Evolutionary conservation across 2,113 vertebrate species (phyloP).

Genomic region (Thinocorus orbignyianus): DNA sequence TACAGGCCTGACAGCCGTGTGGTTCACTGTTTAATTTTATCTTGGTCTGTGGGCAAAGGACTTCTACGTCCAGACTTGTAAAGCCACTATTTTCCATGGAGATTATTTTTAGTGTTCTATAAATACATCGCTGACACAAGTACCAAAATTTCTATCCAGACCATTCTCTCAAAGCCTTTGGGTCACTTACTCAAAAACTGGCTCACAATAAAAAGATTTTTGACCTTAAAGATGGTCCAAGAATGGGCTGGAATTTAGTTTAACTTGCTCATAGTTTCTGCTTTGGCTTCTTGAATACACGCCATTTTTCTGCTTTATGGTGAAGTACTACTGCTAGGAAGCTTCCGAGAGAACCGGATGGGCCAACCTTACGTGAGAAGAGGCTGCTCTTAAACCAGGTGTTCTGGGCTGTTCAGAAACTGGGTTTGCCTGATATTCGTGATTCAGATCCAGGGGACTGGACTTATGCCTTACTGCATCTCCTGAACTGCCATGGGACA

Average conservation of each 20-base stretch:
- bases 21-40: conserved; percentile 18
- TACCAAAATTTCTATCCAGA: conserved; percentile 9
- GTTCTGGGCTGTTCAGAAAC: neutral
- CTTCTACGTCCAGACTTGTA: conserved; percentile 32
- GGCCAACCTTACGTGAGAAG: neutral
- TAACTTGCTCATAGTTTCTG: conserved; percentile 31
- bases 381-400: neutral
- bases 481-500: neutral
- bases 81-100: conserved; percentile 43
- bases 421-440: neutral
- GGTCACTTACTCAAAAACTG: conserved; percentile 55
- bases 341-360: neutral
- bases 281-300: neutral
- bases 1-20: neutral
- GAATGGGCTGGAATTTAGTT: conserved; percentile 33
- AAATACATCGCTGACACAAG: conserved; percentile 38
- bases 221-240: conserved; percentile 47
- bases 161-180: conserved; percentile 26
- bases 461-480: neutral
- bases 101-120: conserved; percentile 54
- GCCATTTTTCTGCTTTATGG: conserved; percentile 11
- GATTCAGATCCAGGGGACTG: neutral
- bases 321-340: conserved; percentile 26
- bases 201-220: conserved; percentile 39
- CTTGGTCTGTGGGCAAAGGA: conserved; percentile 23